These are phyloP conservation scores for Fulica atra DNA, from an alignment of 2,113 vertebrate genomes.

Conservation along the genomic window DNA sequence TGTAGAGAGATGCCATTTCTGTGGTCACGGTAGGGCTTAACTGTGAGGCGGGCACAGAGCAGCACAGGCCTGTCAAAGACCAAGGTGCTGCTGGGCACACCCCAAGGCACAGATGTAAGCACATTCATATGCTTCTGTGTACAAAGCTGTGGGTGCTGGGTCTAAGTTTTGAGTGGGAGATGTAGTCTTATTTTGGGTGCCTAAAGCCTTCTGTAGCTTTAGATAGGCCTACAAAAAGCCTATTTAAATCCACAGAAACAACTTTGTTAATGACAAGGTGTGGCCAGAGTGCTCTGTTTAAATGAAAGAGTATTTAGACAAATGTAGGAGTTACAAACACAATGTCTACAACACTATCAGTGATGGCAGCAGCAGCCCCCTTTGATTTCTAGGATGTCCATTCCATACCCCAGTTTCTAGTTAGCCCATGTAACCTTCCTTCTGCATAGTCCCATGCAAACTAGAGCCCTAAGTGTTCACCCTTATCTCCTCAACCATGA, in stretches of 20 bases:
- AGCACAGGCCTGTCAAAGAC: background rate
- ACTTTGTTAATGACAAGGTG: background rate
- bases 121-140: background rate
- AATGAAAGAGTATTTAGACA: background rate
- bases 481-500: fast-evolving
- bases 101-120: background rate
- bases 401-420: background rate
- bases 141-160: background rate
- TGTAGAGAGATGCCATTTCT: background rate
- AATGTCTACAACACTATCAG: background rate
- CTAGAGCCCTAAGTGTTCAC: background rate
- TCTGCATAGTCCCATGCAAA: background rate
- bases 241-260: background rate
- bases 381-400: background rate
- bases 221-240: background rate
- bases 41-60: background rate
- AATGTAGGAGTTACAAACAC: background rate
- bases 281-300: background rate
- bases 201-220: background rate
- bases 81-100: background rate
- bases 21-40: background rate
- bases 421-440: background rate
- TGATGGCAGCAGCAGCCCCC: background rate
- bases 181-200: background rate
- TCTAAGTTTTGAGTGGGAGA: background rate